These are phyloP conservation scores for Acipenser oxyrinchus DNA, from an alignment of 2,797 vertebrate species.

Conservation along the genomic window DNA sequence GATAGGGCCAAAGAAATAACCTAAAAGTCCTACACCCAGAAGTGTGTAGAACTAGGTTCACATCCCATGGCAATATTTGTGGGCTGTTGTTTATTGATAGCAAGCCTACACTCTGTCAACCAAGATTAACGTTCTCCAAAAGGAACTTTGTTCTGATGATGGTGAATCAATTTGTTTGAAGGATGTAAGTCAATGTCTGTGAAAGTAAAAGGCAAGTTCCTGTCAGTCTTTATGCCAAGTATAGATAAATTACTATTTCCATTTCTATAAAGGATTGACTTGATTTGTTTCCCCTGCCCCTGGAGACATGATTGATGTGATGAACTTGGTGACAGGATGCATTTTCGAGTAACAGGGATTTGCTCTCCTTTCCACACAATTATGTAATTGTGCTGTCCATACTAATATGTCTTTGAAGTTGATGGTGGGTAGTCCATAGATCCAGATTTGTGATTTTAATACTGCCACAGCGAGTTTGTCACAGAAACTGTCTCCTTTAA, in stretches of 20 bases:
- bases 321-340: background rate
- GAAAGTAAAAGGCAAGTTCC: slow-evolving; percentile 1
- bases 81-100: background rate
- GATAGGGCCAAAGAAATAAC: no score
- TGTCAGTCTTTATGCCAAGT: background rate
- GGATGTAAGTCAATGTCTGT: background rate
- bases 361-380: background rate
- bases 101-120: background rate
- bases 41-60: background rate
- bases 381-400: background rate
- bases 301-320: slow-evolving; percentile 1
- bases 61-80: background rate
- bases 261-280: background rate
- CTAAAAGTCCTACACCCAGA: no score
- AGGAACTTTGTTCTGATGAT: background rate
- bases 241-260: background rate
- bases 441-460: slow-evolving; percentile 1
- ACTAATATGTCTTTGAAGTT: background rate
- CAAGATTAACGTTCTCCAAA: background rate
- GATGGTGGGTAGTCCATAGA: background rate
- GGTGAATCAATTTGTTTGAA: slow-evolving; percentile 3
- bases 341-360: background rate
- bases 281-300: background rate
- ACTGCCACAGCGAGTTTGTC: no score
- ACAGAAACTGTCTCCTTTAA: no score